Evolutionary conservation across 2,888 invertebrate species (phyloP).

Genomic region (Epinotia demarniana): DNA sequence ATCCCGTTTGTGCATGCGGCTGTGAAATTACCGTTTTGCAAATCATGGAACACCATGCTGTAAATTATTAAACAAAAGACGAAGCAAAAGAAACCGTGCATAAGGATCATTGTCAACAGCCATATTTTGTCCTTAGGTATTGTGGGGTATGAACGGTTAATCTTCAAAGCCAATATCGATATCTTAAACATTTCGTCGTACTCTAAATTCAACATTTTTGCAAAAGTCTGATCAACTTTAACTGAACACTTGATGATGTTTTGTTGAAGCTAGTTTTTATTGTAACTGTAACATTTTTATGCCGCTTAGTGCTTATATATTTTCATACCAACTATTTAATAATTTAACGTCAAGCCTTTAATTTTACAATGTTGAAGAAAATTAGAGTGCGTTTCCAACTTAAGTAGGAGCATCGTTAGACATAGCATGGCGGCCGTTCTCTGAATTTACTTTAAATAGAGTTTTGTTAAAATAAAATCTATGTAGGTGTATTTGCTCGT

Average conservation of each 20-base stretch:
- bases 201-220: slow-evolving; percentile 30
- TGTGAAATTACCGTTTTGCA: slow-evolving; percentile 24
- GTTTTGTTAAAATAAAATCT: too few species aligned
- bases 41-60: slow-evolving; percentile 24
- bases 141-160: slow-evolving; percentile 40
- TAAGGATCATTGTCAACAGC: slow-evolving; percentile 1
- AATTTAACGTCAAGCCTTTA: slow-evolving; percentile 21
- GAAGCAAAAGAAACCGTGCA: slow-evolving; percentile 2
- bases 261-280: background rate
- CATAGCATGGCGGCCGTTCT: too few species aligned
- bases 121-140: slow-evolving; percentile 25
- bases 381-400: slow-evolving; percentile 12
- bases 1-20: slow-evolving; percentile 39
- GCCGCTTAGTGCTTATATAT: slow-evolving; percentile 11
- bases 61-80: slow-evolving; percentile 11
- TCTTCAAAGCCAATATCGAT: slow-evolving; percentile 37
- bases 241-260: background rate
- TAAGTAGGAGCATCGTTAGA: slow-evolving; percentile 7
- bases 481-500: too few species aligned
- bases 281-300: background rate
- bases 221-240: background rate
- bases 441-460: too few species aligned
- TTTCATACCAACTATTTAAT: slow-evolving; percentile 19
- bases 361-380: slow-evolving; percentile 20
- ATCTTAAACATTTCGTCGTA: slow-evolving; percentile 38